These are phyloP conservation scores for Picathartes gymnocephalus DNA, from an alignment of 2,113 vertebrate species.

Conservation along the genomic window DNA sequence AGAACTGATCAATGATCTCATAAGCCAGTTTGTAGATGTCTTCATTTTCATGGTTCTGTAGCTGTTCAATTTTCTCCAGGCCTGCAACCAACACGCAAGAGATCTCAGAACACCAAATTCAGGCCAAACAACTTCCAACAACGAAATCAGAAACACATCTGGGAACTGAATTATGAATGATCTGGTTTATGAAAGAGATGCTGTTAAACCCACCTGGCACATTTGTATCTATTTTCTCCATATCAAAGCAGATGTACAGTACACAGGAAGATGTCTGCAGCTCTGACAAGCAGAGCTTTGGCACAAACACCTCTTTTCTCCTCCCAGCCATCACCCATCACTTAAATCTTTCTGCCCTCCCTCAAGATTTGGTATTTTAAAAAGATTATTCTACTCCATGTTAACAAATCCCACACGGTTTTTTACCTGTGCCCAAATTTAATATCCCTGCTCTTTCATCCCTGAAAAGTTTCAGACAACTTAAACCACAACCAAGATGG, in stretches of 20 bases:
- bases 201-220: not conserved
- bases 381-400: not conserved
- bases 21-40: slow-evolving; percentile 99
- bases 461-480: not conserved
- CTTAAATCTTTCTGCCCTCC: not conserved
- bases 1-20: slow-evolving; percentile 99
- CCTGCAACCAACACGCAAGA: slow-evolving; percentile 69
- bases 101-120: not conserved
- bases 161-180: not conserved
- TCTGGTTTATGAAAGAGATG: not conserved
- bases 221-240: not conserved
- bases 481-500: not conserved
- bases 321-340: too few relatives aligned
- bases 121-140: not conserved
- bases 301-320: not conserved
- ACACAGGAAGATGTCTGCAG: not conserved
- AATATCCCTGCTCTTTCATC: not conserved
- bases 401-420: not conserved
- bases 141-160: not conserved
- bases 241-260: fast-evolving
- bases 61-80: slow-evolving; percentile 97
- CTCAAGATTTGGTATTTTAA: not conserved
- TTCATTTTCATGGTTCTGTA: slow-evolving; percentile 99
- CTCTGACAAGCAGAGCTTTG: not conserved
- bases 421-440: not conserved